Percentiles rank a stretch among this genome's conserved stretches.
These are phyloP conservation scores for Otolemur crassicaudatus DNA, from an alignment of 2,797 vertebrate genomes.

Conservation along the genomic window DNA sequence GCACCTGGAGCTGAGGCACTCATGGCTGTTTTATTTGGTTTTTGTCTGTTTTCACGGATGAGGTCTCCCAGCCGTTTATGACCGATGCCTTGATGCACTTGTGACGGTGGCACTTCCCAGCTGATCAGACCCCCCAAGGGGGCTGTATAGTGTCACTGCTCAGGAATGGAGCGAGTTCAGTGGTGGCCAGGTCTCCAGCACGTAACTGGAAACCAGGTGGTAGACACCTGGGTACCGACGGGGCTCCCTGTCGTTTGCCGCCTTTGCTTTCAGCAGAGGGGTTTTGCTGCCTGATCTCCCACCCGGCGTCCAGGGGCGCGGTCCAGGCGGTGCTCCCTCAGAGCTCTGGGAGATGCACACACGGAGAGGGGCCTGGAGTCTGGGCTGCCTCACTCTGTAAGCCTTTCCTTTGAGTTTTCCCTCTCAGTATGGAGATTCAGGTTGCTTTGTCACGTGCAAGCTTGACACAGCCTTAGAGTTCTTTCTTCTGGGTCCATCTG, in stretches of 20 bases:
- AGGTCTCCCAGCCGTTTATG: background rate
- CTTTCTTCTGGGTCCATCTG: background rate
- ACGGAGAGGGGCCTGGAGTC: background rate
- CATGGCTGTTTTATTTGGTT: no score
- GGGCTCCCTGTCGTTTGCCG: background rate
- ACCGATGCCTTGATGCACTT: background rate
- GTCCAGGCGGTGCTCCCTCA: background rate
- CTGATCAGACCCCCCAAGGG: background rate
- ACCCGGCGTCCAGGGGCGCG: accelerated
- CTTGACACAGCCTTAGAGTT: background rate
- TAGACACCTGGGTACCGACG: background rate
- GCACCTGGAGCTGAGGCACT: background rate
- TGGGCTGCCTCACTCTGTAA: background rate
- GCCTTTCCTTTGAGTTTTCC: background rate
- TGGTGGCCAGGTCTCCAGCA: background rate
- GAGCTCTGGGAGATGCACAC: background rate
- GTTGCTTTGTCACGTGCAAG: background rate
- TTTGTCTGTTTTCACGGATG: background rate
- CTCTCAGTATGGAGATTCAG: background rate
- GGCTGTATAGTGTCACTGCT: background rate
- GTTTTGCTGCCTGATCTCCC: background rate
- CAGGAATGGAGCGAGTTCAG: background rate
- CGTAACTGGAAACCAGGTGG: background rate
- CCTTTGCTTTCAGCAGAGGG: background rate
- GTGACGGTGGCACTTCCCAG: background rate